Base-by-base conservation (phyloP, 2,888 invertebrate species). In the Tachina fera region DNA sequence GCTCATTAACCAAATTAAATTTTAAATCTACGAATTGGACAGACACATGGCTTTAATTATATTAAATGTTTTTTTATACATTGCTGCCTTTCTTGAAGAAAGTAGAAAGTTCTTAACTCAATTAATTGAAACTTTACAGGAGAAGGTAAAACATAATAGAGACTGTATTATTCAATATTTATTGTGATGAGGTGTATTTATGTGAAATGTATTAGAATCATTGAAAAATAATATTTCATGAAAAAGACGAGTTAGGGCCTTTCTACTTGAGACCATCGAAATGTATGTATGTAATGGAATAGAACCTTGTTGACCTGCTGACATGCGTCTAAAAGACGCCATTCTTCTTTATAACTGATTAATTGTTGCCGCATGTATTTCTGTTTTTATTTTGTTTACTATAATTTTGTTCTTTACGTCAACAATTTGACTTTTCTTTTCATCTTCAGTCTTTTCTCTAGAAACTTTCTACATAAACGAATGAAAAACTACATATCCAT, bases 311-410 rank as follows among this genome's bases (percentile, higher is more conserved):
- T 31, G 13, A n/a, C n/a, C n/a, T n/a, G 22, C 1, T 68, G 74
- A 39, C 85, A 74, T 75, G 78, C 82, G 72, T 81, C 81, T 68
- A 45, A 43, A 45, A 71, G 78, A 75, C 75, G 85, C 78, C 82
- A 67, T 75, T 82, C 58, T 58, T 82, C 58, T 63, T 67, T 56
- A 41, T 67, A 79, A 72, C 61, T 83, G 79, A 86, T 83, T 86
- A 83, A 83, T 86, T 86, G 75, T 60, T n/a, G 63, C 51, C 22
- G 74, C 78, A 70, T 71, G 78, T 31, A 31, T 31, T 31, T 31
- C 0, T 31, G 31, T 31, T 68, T 68, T 31, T 22, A 22, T 22
- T 22, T 70, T n/a, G 53, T 53, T 22, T 82, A 75, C 49, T 11
- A 51, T 51, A 65, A 63, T 45, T 75, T 70, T 9, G 39, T 39